Conservation (phyloP, 2,888 invertebrate species). For the Chrysolina haemoptera region DNA sequence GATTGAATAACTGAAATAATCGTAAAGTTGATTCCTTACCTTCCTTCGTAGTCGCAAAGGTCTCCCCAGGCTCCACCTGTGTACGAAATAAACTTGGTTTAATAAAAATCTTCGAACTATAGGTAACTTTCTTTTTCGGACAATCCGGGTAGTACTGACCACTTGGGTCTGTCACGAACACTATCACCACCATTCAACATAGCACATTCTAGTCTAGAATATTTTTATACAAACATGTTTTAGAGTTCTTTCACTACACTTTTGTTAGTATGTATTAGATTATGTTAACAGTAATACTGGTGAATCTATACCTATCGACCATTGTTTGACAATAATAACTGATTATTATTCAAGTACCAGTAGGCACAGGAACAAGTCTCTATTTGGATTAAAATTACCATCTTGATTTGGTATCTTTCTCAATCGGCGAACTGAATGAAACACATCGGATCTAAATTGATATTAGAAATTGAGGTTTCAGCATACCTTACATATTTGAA, state of each 20-base stretch:
- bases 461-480: constrained; percentile 24
- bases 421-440: constrained; percentile 33
- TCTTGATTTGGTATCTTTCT: constrained; percentile 43
- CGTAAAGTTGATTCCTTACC: constrained; percentile 71
- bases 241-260: constrained; percentile 2
- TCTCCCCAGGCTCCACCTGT: constrained; percentile 79
- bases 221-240: constrained; percentile 34
- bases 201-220: constrained; percentile 46
- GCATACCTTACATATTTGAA: constrained; percentile 14
- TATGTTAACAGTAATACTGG: constrained; percentile 21
- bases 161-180: constrained; percentile 75
- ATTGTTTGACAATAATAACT: constrained; percentile 37
- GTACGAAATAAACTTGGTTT: constrained; percentile 64
- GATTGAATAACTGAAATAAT: too few relatives aligned
- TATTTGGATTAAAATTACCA: constrained; percentile 48
- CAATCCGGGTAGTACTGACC: constrained; percentile 67
- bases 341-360: constrained; percentile 46
- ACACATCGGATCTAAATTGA: constrained; percentile 29
- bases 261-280: constrained; percentile 12
- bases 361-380: constrained; percentile 48
- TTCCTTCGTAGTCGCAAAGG: constrained; percentile 90
- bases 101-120: constrained; percentile 67
- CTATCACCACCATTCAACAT: constrained; percentile 79
- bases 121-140: constrained; percentile 63
- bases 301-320: background rate